Base-by-base conservation (phyloP, 2,797 vertebrate species). In the Poeciliopsis turneri region DNA sequence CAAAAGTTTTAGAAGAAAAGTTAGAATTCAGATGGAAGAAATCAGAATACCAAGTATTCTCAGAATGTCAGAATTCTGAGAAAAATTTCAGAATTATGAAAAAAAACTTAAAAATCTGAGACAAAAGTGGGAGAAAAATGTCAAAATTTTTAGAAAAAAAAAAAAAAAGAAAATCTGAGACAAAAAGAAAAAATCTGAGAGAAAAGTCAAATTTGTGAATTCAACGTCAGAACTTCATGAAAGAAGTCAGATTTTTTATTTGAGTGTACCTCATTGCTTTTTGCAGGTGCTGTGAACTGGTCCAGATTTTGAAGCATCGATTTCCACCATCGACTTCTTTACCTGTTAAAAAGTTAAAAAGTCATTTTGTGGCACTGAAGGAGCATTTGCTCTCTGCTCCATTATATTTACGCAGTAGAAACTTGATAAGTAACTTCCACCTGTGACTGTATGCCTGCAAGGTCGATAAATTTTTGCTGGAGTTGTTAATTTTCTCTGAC, bases 381-480 rank as follows among this genome's bases (percentile, higher is more conserved):
- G 47, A 46, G n/a, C 1, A 47, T 30, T 43, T 75, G 16, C 9
- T 39, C 10, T 25, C 47, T 68, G 30, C 46, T 39, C 18, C 20
- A 1, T n/a, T 64, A 8, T 25, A 41, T 30, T 25, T 23, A 36
- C 1, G 11, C 39, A 16, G 47, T 64, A 70, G 64, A 77, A 77
- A 69, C 2, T 20, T 51, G 25, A 66, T 20, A n/a, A 36, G 11
- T 41, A 49, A 16, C 33, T 30, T 77, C 41, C 28, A 71, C 16
- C 20, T 11, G 49, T 30, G 36, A 75, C 66, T 30, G 6, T 2
- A 70, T 33, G n/a, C 73, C 10, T 16, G 77, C 64, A 66, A 75
- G 57, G 83, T 84, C 39, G 46, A 74, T 82, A 70, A 47, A 75
- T 74, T 49, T 64, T 53, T 72, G 84, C 75, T 75, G 20, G 30